These are phyloP conservation scores for Caenorhabditis wallacei DNA, from an alignment of 2,888 invertebrate species.

Conservation along the genomic window DNA sequence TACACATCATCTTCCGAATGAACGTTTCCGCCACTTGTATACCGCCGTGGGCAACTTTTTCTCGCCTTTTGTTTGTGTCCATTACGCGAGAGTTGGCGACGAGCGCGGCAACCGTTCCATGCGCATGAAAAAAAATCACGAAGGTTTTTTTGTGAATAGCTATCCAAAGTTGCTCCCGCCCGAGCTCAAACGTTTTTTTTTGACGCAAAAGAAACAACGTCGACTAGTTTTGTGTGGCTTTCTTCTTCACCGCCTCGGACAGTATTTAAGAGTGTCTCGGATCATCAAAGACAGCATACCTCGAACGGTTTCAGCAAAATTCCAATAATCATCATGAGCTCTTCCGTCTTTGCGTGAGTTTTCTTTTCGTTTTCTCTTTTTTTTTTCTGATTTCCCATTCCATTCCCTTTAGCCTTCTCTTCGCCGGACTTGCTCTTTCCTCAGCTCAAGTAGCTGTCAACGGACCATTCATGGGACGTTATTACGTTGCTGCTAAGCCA, in stretches of 20 bases:
- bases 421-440: slow-evolving; percentile 67
- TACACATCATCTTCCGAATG: slow-evolving; percentile 23
- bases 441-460: slow-evolving; percentile 70
- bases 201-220: slow-evolving; percentile 56
- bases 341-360: slow-evolving; percentile 56
- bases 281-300: slow-evolving; percentile 40
- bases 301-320: slow-evolving; percentile 45
- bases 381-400: neutral
- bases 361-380: slow-evolving; percentile 4
- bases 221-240: slow-evolving; percentile 31
- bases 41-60: slow-evolving; percentile 33
- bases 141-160: slow-evolving; percentile 49
- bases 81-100: slow-evolving; percentile 40
- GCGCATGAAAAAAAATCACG: slow-evolving; percentile 24
- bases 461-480: slow-evolving; percentile 72
- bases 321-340: slow-evolving; percentile 44
- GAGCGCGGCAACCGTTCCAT: slow-evolving; percentile 22
- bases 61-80: slow-evolving; percentile 57
- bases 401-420: slow-evolving; percentile 59
- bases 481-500: slow-evolving; percentile 72
- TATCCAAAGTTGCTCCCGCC: slow-evolving; percentile 49
- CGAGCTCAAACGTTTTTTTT: slow-evolving; percentile 53
- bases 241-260: slow-evolving; percentile 3
- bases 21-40: slow-evolving; percentile 41
- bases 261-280: slow-evolving; percentile 33